A percentile compares a stretch with the other conserved stretches of the same genome.
Conservation (phyloP, 2,113 vertebrate species). For the Hippocampus abdominalis region DNA sequence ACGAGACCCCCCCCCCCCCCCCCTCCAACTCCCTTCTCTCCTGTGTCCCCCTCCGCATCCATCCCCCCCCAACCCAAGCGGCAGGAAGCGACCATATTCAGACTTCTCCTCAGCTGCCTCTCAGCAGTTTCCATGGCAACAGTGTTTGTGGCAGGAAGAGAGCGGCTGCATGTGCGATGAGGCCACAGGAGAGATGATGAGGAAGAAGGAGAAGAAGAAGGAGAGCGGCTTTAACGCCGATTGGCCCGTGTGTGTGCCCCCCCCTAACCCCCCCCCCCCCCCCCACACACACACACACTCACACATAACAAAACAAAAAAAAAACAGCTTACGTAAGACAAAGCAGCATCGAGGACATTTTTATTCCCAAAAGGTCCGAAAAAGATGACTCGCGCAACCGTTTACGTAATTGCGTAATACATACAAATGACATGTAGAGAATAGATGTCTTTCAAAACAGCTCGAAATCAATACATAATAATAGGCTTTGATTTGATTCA, state of each 20-base stretch:
- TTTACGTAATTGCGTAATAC: not conserved
- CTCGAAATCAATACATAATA: too few species aligned
- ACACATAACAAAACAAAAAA: slow-evolving; percentile 13
- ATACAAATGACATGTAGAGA: too few species aligned
- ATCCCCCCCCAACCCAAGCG: not conserved
- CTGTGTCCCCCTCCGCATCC: not conserved
- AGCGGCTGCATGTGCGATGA: slow-evolving; percentile 42
- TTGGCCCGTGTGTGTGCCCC: not conserved
- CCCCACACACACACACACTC: too few species aligned
- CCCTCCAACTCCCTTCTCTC: not conserved
- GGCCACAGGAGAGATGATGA: slow-evolving; percentile 18
- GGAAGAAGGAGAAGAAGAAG: not conserved
- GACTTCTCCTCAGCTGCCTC: slow-evolving; percentile 46
- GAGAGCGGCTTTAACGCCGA: not conserved
- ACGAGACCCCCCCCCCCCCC: too few species aligned
- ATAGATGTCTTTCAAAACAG: too few species aligned
- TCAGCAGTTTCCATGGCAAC: slow-evolving; percentile 77
- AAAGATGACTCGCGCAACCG: not conserved
- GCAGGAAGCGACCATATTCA: not conserved
- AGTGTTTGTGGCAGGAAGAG: slow-evolving; percentile 63
- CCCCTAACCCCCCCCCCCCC: too few species aligned
- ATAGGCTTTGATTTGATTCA: too few species aligned
- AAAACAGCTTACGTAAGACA: slow-evolving; percentile 13
- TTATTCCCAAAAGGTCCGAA: not conserved
- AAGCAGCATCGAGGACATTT: not conserved